Evolutionary conservation across 2,113 vertebrate species (phyloP), one percentile per base, ranked within the genome.

Genomic region (Stomatorhinus ivindoensis): DNA sequence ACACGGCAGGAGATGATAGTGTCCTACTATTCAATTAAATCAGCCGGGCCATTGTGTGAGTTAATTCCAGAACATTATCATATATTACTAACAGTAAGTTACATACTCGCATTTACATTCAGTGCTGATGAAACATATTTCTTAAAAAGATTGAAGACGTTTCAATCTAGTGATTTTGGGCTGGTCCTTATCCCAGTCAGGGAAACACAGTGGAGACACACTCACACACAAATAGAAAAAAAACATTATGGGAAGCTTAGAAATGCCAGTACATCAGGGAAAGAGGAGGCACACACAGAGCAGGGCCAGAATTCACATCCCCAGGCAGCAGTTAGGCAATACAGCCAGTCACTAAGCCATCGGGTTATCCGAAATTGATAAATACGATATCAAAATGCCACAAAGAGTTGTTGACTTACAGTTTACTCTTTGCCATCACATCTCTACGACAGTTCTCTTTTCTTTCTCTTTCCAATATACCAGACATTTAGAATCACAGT

Each of bases 21-120:
- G 27, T 27, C 47, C 85, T 55, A 35, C n/a, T n/a, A 87, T 53
- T 87, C 50, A 53, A 27, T 53, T 53, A 87, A 53, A 86, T 51
- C 17, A 53, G 4, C 85, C 7, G 1, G 27, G 50, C 85, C 31
- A 53, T 35, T 87, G 24, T 51, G 82, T 44, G 82, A 85, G 46
- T 85, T 85, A 46, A 85, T 85, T 85, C 46, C 82, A 85, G 82
- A 85, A n/a, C 82, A 85, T 80, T 80, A 42, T 42, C 73, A 42
- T 80, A 80, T 80, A 80, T 80, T 80, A 80, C 73, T 80, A 19
- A 80, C 73, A 42, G 35, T 19, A 42, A 39, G 73, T 80, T 80
- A 39, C 73, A 31, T 80, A 42, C 73, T 5, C 42, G 8, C n/a
- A 76, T 19, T 42, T 42, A 80, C 35, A 80, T 80, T 80, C 0